These are phyloP conservation scores for Apamea anceps DNA, from an alignment of 2,888 invertebrate species.

Conservation along the genomic window DNA sequence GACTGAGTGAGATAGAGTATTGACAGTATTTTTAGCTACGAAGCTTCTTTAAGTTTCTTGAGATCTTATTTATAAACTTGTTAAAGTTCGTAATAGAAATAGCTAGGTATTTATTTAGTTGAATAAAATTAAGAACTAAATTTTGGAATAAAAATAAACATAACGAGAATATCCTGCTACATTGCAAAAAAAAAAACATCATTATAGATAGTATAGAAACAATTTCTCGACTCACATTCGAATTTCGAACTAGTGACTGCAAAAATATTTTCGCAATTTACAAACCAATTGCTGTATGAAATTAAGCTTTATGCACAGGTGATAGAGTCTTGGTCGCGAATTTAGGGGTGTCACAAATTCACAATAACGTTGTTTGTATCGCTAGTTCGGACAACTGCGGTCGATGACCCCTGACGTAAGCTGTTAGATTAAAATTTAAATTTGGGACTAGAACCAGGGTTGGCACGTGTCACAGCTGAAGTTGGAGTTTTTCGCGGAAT, in stretches of 20 bases:
- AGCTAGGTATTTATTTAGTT: not conserved
- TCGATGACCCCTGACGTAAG: constrained; percentile 83
- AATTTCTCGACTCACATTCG: constrained; percentile 36
- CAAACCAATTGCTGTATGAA: constrained; percentile 67
- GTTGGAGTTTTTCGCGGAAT: constrained; percentile 1
- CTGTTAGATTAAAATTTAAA: constrained; percentile 88
- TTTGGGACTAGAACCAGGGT: constrained; percentile 76
- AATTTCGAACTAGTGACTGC: constrained; percentile 47
- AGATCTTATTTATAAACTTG: constrained; percentile 5
- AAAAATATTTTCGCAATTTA: constrained; percentile 37
- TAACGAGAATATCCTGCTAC: constrained; percentile 10
- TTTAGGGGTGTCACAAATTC: constrained; percentile 66
- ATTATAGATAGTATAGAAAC: constrained; percentile 23
- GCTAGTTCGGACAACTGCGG: constrained; percentile 83
- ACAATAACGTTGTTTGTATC: constrained; percentile 72
- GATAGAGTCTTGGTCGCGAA: constrained; percentile 69
- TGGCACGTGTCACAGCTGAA: constrained; percentile 12
- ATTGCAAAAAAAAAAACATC: constrained; percentile 28
- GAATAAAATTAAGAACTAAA: not conserved
- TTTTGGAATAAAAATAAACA: not conserved
- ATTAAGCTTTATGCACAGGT: constrained; percentile 67
- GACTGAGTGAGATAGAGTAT: constrained; percentile 21
- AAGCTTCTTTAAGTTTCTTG: not conserved
- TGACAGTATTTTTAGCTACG: constrained; percentile 43
- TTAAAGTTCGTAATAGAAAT: too few relatives aligned